Evolutionary conservation across 2,797 vertebrate species (phyloP).

Genomic region (Catamblyrhynchus diadema): DNA sequence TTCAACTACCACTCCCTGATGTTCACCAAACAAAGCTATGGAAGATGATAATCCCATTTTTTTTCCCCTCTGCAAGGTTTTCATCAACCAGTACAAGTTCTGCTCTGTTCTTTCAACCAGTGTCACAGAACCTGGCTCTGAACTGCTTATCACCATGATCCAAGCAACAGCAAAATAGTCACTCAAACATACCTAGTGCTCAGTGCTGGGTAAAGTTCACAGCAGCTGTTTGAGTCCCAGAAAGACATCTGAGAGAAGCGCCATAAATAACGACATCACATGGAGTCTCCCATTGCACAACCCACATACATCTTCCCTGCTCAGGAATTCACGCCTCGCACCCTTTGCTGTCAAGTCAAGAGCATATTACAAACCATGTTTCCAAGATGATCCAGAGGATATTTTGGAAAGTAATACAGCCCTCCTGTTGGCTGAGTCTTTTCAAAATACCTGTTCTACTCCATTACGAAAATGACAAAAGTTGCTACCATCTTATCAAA

Average conservation of each 20-base stretch:
- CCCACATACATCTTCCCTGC: slow-evolving; percentile 27
- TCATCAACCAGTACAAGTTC: neutral
- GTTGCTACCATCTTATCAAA: neutral
- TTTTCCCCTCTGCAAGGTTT: neutral
- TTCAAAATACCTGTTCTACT: slow-evolving; percentile 1
- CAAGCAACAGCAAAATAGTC: neutral
- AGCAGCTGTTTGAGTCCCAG: slow-evolving; percentile 66
- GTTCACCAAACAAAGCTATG: neutral
- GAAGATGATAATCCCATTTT: neutral
- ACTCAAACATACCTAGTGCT: neutral
- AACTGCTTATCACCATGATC: neutral
- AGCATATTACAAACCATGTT: neutral
- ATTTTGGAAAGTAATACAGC: slow-evolving; percentile 34
- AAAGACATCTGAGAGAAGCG: slow-evolving; percentile 67
- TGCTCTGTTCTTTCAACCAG: neutral
- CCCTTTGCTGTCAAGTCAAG: slow-evolving; percentile 44
- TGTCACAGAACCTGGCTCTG: neutral
- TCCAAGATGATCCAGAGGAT: slow-evolving; percentile 30
- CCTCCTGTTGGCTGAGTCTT: neutral
- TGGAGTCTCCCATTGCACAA: slow-evolving; percentile 59
- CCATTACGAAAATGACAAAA: neutral
- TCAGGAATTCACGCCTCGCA: slow-evolving; percentile 52
- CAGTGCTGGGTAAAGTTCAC: slow-evolving; percentile 40
- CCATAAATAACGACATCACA: slow-evolving; percentile 73
- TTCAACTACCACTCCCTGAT: neutral